phyloP scores from a whole-genome alignment of 2,797 vertebrate species.

The Catamblyrhynchus diadema region DNA sequence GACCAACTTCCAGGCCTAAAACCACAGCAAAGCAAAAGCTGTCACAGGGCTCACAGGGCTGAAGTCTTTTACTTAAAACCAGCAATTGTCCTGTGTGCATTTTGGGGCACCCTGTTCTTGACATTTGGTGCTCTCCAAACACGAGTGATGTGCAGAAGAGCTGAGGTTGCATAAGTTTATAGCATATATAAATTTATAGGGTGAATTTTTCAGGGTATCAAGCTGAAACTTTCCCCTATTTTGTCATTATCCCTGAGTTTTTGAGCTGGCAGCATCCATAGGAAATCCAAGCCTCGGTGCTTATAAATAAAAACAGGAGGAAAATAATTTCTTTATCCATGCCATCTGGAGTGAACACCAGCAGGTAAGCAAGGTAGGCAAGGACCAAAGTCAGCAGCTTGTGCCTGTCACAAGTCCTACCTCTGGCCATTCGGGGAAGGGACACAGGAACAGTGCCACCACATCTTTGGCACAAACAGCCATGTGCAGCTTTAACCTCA shows the following conservation, averaged over 20 bases:
- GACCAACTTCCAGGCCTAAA: background rate
- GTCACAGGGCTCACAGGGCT: background rate
- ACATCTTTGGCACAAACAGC: background rate
- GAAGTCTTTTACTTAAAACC: background rate
- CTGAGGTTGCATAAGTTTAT: background rate
- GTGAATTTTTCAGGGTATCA: background rate
- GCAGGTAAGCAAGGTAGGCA: background rate
- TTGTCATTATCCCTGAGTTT: background rate
- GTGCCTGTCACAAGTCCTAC: background rate
- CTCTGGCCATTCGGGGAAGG: background rate
- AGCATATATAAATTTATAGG: background rate
- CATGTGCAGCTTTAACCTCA: background rate
- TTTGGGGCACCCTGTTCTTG: background rate
- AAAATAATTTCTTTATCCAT: background rate
- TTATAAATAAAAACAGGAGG: background rate
- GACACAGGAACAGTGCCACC: background rate
- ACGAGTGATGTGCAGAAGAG: fast-evolving
- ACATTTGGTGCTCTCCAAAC: background rate
- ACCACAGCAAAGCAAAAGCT: background rate
- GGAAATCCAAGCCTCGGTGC: background rate
- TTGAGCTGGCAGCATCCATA: background rate
- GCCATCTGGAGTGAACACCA: background rate
- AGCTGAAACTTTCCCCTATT: fast-evolving
- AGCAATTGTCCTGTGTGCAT: fast-evolving
- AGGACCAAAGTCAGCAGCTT: background rate